Base-by-base conservation (phyloP, 35 echinoderm and acorn worm genomes). In the Holothuria glaberrima region DNA sequence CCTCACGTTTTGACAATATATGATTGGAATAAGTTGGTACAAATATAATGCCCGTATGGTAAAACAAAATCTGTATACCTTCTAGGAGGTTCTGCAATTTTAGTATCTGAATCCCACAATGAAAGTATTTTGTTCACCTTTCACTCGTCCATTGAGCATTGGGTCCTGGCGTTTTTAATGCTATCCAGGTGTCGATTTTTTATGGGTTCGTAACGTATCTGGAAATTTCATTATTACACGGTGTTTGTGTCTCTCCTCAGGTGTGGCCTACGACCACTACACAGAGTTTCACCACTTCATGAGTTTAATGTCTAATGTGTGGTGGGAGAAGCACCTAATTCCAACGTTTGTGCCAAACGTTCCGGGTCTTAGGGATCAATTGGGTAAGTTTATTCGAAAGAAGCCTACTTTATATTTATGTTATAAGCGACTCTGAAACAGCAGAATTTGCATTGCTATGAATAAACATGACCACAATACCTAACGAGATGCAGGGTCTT, bases 281-380 rank as follows among this genome's bases (percentile, higher is more conserved):
- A 67, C 36, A 19, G 91, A 92, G 22, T 99, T 99, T 58, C 97
- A 99, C 32, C 88, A 90, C 20, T 99, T 99, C 59, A 99, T 99
- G 97, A 94, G 91, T 71, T 48, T 67, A 34, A 92, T 80, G 64
- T 99, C 97, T 10, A 84, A 86, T 32, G 78, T 93, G 9, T 95
- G 91, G 91, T 94, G 93, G 93, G 89, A 90, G 33, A 88, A 86
- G 41, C 87, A 94, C 71, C 83, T 99, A 0, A 57, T 99, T 33
- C 35, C n/a, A 4, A 68, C 82, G 22, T 99, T 99, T 63, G 84
- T 99, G 12, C 97, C 97, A 36, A 81, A 90, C 41, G 87, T 99
- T 28, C 93, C 93, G 7, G 97, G 91, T 46, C 69, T 99, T 14
- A 87, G 69, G 68, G 93, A 99, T 69, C 92, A 88, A 59, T 71